These are phyloP conservation scores for Sciurus niger DNA, from an alignment of 2,113 vertebrate species.

Conservation along the genomic window DNA sequence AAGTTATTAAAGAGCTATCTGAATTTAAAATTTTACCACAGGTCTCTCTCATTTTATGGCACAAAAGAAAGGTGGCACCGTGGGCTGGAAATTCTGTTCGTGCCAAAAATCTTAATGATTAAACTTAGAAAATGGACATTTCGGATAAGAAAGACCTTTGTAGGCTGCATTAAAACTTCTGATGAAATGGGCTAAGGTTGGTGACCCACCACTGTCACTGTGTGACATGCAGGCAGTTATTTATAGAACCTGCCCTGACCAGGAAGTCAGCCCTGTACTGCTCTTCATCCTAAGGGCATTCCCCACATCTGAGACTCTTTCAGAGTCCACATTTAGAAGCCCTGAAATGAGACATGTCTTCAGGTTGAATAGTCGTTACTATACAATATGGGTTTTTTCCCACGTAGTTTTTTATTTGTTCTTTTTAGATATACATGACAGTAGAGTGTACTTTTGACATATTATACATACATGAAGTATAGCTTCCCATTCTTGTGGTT, in stretches of 20 bases:
- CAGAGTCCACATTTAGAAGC: not conserved
- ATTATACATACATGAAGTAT: too few relatives aligned
- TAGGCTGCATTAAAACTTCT: not conserved
- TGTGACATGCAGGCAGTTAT: not conserved
- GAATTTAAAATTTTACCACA: not conserved
- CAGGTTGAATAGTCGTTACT: not conserved
- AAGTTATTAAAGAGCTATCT: not conserved
- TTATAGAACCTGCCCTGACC: not conserved
- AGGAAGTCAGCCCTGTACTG: not conserved
- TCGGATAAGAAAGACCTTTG: not conserved
- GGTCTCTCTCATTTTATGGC: not conserved
- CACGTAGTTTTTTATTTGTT: too few relatives aligned
- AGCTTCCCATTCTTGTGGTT: too few relatives aligned
- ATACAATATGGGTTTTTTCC: too few relatives aligned
- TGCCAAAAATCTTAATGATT: not conserved
- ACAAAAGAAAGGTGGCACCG: not conserved
- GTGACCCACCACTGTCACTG: not conserved
- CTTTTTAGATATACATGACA: too few relatives aligned
- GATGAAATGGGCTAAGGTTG: not conserved
- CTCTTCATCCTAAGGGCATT: not conserved
- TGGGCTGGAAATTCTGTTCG: not conserved
- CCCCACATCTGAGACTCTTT: not conserved
- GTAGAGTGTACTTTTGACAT: too few relatives aligned
- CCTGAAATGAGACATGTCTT: not conserved
- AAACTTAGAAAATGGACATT: not conserved